Percentiles rank a stretch among this genome's conserved stretches.
Conservation (phyloP, 2,888 invertebrate species). For the Lasioglossum malachurum region DNA sequence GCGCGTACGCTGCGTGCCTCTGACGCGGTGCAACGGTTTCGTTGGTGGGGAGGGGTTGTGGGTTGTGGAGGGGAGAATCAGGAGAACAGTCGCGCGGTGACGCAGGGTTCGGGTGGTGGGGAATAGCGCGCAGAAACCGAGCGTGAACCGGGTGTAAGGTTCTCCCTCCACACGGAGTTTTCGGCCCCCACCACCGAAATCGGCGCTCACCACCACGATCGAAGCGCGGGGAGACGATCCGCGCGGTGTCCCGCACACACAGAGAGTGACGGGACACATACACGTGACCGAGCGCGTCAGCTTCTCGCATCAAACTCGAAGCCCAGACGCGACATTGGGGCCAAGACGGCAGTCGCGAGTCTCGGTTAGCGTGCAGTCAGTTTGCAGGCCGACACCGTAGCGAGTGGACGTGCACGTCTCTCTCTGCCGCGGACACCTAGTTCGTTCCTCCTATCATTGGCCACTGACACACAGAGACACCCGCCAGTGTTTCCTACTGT, state of each 20-base stretch:
- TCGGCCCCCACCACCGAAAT: constrained; percentile 16
- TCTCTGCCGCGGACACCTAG: constrained; percentile 16
- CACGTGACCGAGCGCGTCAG: constrained; percentile 61
- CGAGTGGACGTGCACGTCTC: constrained; percentile 72
- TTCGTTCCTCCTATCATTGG: constrained; percentile 7
- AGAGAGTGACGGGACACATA: not conserved
- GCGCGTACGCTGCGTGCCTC: constrained; percentile 57
- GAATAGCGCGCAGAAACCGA: constrained; percentile 70
- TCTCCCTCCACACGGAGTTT: constrained; percentile 40
- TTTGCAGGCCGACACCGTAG: constrained; percentile 77
- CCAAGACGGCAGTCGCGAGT: constrained; percentile 77
- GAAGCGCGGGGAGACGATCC: constrained; percentile 31
- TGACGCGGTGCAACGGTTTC: constrained; percentile 40
- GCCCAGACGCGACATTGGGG: constrained; percentile 79
- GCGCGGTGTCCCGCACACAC: constrained; percentile 32
- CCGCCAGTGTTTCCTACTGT: constrained; percentile 15
- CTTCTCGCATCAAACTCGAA: constrained; percentile 75
- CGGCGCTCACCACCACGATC: constrained; percentile 43
- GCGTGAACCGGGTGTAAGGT: constrained; percentile 70
- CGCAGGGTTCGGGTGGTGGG: constrained; percentile 58
- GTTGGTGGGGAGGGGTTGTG: not conserved
- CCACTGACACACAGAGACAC: constrained; percentile 7
- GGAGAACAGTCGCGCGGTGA: constrained; percentile 58
- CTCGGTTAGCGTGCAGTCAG: constrained; percentile 79
- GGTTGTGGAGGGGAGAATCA: not conserved